These are phyloP conservation scores for Penaeus indicus DNA, from an alignment of 1,140 invertebrate species.

Conservation along the genomic window DNA sequence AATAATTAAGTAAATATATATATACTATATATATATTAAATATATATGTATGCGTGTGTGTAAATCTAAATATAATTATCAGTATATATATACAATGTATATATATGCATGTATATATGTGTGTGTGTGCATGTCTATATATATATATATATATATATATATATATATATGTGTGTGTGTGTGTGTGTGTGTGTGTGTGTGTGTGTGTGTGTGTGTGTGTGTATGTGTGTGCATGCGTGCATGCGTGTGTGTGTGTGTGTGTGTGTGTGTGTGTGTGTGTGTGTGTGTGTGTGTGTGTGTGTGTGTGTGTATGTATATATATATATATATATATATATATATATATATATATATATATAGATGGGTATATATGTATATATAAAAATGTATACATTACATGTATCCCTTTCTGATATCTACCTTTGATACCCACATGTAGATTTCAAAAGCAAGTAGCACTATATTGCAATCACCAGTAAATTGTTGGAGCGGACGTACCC, in stretches of 20 bases:
- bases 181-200: neutral
- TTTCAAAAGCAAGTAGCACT: no score
- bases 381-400: neutral
- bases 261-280: neutral
- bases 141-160: conserved; percentile 21
- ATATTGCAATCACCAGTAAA: no score
- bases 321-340: conserved; percentile 2
- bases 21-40: neutral
- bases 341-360: conserved; percentile 6
- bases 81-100: neutral
- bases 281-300: neutral
- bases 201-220: neutral
- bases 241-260: neutral
- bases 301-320: no score
- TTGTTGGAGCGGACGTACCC: no score
- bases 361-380: conserved; percentile 16
- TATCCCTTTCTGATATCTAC: neutral
- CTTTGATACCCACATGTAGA: no score
- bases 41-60: no score
- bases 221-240: neutral
- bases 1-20: neutral
- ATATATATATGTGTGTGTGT: neutral
- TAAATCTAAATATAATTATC: no score
- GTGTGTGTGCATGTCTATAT: neutral
- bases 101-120: neutral